Conservation (phyloP, 1,140 invertebrate genomes). For the Eumeta japonica region DNA sequence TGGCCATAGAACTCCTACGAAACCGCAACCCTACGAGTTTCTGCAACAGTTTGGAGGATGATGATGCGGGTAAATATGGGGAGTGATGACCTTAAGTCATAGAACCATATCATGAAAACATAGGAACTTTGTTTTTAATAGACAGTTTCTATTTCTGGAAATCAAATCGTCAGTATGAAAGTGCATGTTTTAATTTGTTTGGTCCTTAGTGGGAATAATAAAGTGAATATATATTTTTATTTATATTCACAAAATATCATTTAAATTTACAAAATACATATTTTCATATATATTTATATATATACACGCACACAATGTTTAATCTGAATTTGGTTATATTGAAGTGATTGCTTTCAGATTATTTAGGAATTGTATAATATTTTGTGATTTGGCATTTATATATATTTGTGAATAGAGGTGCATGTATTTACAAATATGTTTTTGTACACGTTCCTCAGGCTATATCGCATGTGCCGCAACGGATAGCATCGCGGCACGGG, state of each 20-base stretch:
- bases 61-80: constrained; percentile 78
- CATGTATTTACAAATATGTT: not conserved
- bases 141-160: no score
- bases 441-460: constrained; percentile 79
- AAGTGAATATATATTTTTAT: no score
- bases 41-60: constrained; percentile 81
- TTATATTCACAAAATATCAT: no score
- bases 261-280: no score
- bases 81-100: no score
- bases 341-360: not conserved
- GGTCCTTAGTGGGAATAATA: no score
- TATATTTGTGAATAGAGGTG: constrained; percentile 24
- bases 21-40: constrained; percentile 87
- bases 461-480: constrained; percentile 83
- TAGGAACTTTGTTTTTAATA: no score
- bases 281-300: no score
- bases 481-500: constrained; percentile 67
- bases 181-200: no score
- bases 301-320: not conserved
- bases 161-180: no score
- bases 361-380: no score
- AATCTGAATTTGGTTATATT: not conserved
- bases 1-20: constrained; percentile 91
- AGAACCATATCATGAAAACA: no score
- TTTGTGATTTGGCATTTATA: not conserved